Conservation (phyloP, 2,113 vertebrate genomes). For the Pelvicachromis taeniatus region DNA sequence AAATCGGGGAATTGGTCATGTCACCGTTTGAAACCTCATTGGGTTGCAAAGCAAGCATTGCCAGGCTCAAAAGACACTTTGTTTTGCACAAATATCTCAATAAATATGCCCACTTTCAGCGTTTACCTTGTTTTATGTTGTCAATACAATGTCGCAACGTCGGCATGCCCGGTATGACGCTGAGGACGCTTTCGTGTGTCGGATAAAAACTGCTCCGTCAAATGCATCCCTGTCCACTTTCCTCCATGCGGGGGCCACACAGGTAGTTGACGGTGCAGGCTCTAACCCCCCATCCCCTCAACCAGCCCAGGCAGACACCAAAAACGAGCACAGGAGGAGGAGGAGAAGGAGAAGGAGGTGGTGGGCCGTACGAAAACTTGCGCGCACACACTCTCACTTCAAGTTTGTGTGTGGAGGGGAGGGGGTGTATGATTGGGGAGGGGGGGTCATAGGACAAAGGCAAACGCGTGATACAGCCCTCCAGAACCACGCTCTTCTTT, state of each 20-base stretch:
- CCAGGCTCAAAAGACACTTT: neutral
- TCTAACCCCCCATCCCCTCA: conserved; percentile 74
- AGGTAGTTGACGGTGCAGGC: conserved; percentile 82
- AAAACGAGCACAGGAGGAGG: conserved; percentile 15
- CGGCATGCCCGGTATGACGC: conserved; percentile 48
- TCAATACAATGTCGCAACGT: conserved; percentile 52
- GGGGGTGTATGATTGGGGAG: neutral
- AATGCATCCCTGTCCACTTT: conserved; percentile 68
- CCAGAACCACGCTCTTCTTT: conserved; percentile 56
- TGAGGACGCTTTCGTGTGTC: conserved; percentile 46
- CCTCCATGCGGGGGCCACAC: conserved; percentile 84
- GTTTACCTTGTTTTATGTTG: conserved; percentile 58
- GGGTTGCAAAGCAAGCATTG: neutral
- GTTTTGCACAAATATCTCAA: neutral
- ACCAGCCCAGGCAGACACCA: conserved; percentile 41
- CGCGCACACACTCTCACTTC: conserved; percentile 34
- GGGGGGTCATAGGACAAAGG: conserved; percentile 62
- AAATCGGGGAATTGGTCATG: neutral
- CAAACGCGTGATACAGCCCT: conserved; percentile 61
- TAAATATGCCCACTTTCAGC: neutral
- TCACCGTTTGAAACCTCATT: neutral
- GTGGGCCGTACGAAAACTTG: conserved; percentile 48
- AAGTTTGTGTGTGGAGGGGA: conserved; percentile 7
- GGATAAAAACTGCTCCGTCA: conserved; percentile 48
- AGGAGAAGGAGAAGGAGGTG: conserved; percentile 8